Base-by-base conservation (phyloP, 2,113 vertebrate genomes). In the Trogon surrucura region DNA sequence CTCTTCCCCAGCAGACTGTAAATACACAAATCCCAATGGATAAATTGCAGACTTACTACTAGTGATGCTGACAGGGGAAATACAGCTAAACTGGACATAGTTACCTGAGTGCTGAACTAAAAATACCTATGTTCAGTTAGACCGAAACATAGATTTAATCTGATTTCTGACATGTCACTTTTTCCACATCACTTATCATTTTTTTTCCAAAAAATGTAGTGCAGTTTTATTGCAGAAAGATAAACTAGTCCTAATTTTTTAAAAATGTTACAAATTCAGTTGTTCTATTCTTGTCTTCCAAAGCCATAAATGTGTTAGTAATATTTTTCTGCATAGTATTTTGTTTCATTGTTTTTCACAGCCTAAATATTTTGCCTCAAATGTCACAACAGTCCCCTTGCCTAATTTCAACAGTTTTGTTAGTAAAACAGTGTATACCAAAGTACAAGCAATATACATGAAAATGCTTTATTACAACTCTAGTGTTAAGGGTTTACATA, bases 331-430 rank as follows among this genome's bases (percentile, higher is more conserved):
- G 8, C 19, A 29, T 3, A 69, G 23, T 36, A 75, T 72, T 95
- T 81, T 79, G 17, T 60, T 65, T 50, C 9, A 47, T 23, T 71
- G 14, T 54, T 94, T 81, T 81, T 58, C 45, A 34, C 10, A 81
- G n/a, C 21, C 64, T 85, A 94, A 94, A 86, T 74, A 80, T 81
- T 93, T 94, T 69, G 25, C 16, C 32, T 25, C 25, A 96, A 88
- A 67, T 70, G 41, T 91, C 72, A 84, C 50, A 90, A 62, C 11
- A 91, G 38, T 74, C 87, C 86, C 73, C 56, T 74, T 84, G 36
- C 38, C 10, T 82, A 9, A 48, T 85, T 93, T 89, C 78, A 78
- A 80, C 15, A 58, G 50, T 47, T 81, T 84, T 88, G 18, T 88
- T 71, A 71, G 27, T 19, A 83, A 83, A 93, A 81, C 44, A 79